Percentiles rank a stretch among this genome's conserved stretches.
Evolutionary conservation across 2,888 invertebrate species (phyloP).

Genomic region (Cheilosia vernalis): DNA sequence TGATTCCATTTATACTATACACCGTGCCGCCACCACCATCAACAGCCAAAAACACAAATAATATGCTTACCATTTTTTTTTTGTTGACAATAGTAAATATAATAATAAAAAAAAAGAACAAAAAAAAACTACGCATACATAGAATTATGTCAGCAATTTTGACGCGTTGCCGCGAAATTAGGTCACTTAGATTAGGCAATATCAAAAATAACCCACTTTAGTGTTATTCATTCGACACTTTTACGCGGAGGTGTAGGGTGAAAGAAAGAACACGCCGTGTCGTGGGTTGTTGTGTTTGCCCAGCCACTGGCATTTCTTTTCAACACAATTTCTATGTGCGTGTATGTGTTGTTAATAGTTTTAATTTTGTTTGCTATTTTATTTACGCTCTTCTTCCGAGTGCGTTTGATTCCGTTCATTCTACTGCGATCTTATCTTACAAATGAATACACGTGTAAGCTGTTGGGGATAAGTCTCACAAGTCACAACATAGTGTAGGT

Average conservation of each 20-base stretch:
- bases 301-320: not conserved
- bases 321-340: not conserved
- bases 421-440: conserved; percentile 14
- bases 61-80: no score
- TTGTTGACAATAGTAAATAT: no score
- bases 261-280: not conserved
- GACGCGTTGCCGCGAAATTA: conserved; percentile 38
- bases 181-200: conserved; percentile 65
- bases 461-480: conserved; percentile 4
- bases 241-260: conserved; percentile 1
- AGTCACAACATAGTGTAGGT: not conserved
- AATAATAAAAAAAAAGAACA: not conserved
- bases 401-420: not conserved
- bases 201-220: conserved; percentile 58
- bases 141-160: conserved; percentile 49
- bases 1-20: conserved; percentile 22
- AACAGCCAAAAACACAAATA: not conserved
- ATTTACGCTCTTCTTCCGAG: not conserved
- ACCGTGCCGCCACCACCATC: conserved; percentile 8
- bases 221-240: conserved; percentile 26
- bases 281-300: not conserved
- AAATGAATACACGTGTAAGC: conserved; percentile 3
- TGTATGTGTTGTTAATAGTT: not conserved
- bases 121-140: conserved; percentile 19
- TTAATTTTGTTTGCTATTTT: no score